Evolutionary conservation across 2,113 vertebrate genomes (phyloP), one percentile per base, ranked within the genome.

Genomic region (Tympanuchus pallidicinctus): DNA sequence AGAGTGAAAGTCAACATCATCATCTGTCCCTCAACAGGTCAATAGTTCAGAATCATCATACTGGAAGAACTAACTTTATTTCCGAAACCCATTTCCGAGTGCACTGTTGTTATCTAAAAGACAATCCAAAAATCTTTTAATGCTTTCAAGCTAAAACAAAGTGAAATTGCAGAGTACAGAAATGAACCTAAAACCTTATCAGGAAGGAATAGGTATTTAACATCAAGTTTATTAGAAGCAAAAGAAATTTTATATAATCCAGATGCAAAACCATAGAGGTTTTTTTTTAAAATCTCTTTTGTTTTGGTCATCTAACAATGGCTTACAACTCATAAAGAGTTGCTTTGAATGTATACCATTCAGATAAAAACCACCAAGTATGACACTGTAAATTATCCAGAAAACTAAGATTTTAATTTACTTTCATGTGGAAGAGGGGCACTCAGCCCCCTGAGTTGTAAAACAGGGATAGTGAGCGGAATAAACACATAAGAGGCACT

Each of bases 31-130:
- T 66, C 86, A 0, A 0, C 61, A 78, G 91, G 75, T 87, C 73
- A 95, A 94, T 74, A 96, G 89, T 96, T 97, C 94, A 97, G 48
- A 38, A 81, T 93, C 50, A 78, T 96, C 86, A 92, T 82, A 91
- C 67, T 1, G 2, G 87, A 95, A 85, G 83, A 94, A 50, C 54
- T 82, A 57, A 81, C 93, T 47, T 90, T 7, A 32, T 50, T 92
- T 93, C 88, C 87, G 63, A 92, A 96, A 88, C 45, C 79, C 76
- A 67, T 87, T 89, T 94, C 83, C 86, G 78, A 92, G 73, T 9
- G 13, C 79, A 57, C 30, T 57, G 34, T 90, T 83, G n/a, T 75
- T 93, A 95, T 90, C 77, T 92, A 76, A 92, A 82, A 93, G 84
- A 76, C 13, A 59, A 93, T 89, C 74, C 95, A 50, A 61, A 93